A percentile compares a stretch with the other conserved stretches of the same genome.
Evolutionary conservation across 2,888 invertebrate species (phyloP).

Genomic region (Heteromurus nitidus): DNA sequence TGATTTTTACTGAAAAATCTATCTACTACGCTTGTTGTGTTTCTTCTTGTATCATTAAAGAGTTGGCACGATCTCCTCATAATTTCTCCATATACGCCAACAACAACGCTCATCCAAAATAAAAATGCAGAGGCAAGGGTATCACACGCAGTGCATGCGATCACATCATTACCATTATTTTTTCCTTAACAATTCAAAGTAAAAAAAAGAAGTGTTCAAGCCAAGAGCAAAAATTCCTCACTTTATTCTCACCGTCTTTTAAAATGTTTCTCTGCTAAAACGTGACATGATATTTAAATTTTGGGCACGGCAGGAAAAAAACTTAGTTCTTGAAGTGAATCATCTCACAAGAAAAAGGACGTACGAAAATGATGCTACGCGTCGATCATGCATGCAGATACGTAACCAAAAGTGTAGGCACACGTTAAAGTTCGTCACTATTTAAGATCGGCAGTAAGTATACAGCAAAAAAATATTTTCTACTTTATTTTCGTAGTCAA

Average conservation of each 20-base stretch:
- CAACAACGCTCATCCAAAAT: neutral
- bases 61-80: constrained; percentile 38
- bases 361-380: neutral
- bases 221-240: constrained; percentile 16
- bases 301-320: constrained; percentile 13
- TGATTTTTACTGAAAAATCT: constrained; percentile 20
- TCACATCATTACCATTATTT: neutral
- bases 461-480: neutral
- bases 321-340: neutral
- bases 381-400: neutral
- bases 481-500: neutral
- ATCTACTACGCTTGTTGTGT: too few relatives aligned
- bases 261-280: constrained; percentile 18
- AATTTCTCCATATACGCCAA: constrained; percentile 18
- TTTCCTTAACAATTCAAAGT: neutral
- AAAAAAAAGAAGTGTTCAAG: neutral
- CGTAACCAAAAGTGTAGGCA: too few relatives aligned
- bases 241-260: neutral
- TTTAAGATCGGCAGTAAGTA: neutral
- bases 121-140: too few relatives aligned
- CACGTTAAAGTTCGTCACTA: too few relatives aligned
- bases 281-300: constrained; percentile 36
- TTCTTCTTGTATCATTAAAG: constrained; percentile 49
- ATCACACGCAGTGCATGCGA: neutral
- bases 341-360: neutral